Percentiles rank a stretch among this genome's conserved stretches.
Conservation (phyloP, 2,113 vertebrate genomes). For the Calyptomena viridis region DNA sequence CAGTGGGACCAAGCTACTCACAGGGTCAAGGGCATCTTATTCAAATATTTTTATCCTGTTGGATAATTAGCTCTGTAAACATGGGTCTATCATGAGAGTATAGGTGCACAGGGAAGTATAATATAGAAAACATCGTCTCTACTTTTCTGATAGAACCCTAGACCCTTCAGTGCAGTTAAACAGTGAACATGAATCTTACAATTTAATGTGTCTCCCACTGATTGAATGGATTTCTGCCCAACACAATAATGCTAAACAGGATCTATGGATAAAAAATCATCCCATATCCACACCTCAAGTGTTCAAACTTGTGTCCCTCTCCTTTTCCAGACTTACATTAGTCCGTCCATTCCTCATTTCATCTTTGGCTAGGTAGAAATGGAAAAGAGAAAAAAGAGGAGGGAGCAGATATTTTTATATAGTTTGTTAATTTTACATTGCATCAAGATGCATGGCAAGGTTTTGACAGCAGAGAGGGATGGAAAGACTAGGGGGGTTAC, state of each 20-base stretch:
- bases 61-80: not conserved
- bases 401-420: not conserved
- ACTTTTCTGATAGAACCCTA: not conserved
- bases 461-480: not conserved
- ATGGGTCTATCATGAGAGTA: not conserved
- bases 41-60: not conserved
- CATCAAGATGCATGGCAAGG: not conserved
- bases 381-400: not conserved
- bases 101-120: not conserved
- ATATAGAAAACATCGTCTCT: not conserved
- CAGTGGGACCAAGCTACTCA: not conserved
- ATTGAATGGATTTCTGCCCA: not conserved
- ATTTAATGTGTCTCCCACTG: not conserved
- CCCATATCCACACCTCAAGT: not conserved
- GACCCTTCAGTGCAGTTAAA: not conserved
- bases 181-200: not conserved
- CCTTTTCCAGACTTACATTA: not conserved
- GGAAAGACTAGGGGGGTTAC: not conserved
- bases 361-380: not conserved
- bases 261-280: not conserved
- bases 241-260: not conserved
- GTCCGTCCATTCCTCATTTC: not conserved
- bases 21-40: accelerated
- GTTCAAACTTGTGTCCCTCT: not conserved
- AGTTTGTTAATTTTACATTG: not conserved